phyloP scores from a whole-genome alignment of 2,888 invertebrate genomes.

The Ceriagrion tenellum region DNA sequence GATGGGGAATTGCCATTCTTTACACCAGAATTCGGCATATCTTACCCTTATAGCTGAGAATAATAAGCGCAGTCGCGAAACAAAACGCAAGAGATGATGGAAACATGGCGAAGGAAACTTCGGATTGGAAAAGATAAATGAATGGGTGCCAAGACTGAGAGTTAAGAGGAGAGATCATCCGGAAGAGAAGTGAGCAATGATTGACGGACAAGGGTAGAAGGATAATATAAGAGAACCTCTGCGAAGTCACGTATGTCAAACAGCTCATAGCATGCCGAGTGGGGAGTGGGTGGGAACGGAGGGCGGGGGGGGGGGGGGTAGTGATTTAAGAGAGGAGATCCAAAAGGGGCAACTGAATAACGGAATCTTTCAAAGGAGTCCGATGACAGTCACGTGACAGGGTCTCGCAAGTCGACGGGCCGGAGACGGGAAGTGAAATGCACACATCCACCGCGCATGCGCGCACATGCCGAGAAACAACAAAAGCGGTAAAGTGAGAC shows the following conservation, averaged over 20 bases:
- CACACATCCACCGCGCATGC: background rate
- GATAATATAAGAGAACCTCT: conserved; percentile 15
- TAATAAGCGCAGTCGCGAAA: background rate
- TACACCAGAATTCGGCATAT: background rate
- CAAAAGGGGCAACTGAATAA: conserved; percentile 33
- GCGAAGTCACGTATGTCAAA: conserved; percentile 62
- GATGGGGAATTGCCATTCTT: background rate
- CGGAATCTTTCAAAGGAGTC: conserved; percentile 24
- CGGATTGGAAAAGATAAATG: background rate
- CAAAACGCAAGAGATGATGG: background rate
- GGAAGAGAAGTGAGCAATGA: background rate
- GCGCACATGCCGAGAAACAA: background rate
- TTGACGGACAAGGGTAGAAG: background rate
- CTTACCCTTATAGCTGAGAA: background rate
- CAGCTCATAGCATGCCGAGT: conserved; percentile 43
- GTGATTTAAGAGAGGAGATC: background rate
- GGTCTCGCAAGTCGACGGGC: background rate
- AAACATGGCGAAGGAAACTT: background rate
- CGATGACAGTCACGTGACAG: conserved; percentile 14
- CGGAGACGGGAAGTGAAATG: background rate
- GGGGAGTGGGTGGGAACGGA: too few species aligned
- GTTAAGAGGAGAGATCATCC: background rate
- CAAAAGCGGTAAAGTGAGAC: conserved; percentile 17
- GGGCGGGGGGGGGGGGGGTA: too few species aligned
- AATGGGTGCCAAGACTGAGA: background rate